Conservation (phyloP, 2,113 vertebrate genomes). For the Mesoclemmys tuberculata region DNA sequence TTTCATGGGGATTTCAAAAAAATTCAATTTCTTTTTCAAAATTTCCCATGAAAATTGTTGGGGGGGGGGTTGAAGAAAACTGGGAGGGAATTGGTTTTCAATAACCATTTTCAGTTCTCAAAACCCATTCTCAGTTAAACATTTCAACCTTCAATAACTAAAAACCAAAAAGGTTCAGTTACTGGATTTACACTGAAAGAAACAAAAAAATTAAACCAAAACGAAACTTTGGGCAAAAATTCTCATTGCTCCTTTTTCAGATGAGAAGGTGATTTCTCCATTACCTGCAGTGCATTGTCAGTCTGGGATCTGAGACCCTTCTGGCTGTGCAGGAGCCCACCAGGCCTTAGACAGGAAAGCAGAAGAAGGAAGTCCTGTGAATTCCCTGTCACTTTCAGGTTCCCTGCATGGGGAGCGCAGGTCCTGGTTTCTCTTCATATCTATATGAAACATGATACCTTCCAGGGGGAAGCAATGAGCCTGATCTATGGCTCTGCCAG, state of each 20-base stretch:
- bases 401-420: background rate
- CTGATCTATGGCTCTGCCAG: fast-evolving
- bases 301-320: too few relatives aligned
- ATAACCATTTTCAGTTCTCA: background rate
- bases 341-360: background rate
- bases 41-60: too few relatives aligned
- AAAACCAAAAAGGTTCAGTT: background rate
- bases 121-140: background rate
- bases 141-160: background rate
- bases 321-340: too few relatives aligned
- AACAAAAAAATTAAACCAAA: background rate
- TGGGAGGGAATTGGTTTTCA: background rate
- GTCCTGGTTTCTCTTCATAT: background rate
- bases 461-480: background rate
- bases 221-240: background rate
- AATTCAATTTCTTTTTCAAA: too few relatives aligned
- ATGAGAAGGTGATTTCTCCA: background rate
- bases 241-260: background rate
- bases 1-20: background rate
- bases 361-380: background rate
- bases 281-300: too few relatives aligned
- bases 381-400: background rate
- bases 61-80: background rate
- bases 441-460: background rate
- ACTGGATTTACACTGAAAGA: background rate